Conservation (phyloP, 2,888 invertebrate species). For the Agonum fuliginosum region DNA sequence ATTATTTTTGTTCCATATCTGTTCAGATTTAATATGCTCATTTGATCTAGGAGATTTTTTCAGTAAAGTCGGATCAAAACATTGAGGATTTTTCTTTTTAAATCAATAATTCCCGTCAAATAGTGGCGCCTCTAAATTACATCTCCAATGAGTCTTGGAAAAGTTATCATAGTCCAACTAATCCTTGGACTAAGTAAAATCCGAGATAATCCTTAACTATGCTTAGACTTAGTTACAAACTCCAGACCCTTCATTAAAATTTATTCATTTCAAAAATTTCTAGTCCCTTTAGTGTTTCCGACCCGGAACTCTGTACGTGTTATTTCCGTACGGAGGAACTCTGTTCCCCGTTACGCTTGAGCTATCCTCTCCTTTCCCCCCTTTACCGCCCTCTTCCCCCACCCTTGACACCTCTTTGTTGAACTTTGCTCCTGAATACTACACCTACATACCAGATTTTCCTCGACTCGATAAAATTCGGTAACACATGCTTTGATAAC, state of each 20-base stretch:
- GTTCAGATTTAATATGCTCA: no score
- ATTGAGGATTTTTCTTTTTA: no score
- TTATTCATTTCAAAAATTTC: conserved; percentile 54
- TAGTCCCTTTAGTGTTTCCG: conserved; percentile 50
- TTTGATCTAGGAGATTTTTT: no score
- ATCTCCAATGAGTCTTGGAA: no score
- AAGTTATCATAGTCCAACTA: no score
- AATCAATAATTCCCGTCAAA: no score
- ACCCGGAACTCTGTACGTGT: conserved; percentile 35
- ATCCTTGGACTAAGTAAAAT: conserved; percentile 36
- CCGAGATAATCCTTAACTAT: conserved; percentile 54
- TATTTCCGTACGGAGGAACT: conserved; percentile 41
- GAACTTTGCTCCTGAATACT: conserved; percentile 3
- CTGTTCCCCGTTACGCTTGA: conserved; percentile 4
- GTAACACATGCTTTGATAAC: conserved; percentile 20
- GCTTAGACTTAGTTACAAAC: conserved; percentile 49
- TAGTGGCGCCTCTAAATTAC: no score
- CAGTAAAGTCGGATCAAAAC: no score
- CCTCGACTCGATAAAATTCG: conserved; percentile 30
- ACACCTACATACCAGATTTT: conserved; percentile 8
- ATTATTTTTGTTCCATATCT: no score
- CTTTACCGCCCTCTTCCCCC: neutral
- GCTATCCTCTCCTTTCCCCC: neutral
- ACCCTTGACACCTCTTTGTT: neutral
- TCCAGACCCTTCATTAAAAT: conserved; percentile 48